phyloP scores from a whole-genome alignment of 2,113 vertebrate species.

The Neodontobutis hainanensis region DNA sequence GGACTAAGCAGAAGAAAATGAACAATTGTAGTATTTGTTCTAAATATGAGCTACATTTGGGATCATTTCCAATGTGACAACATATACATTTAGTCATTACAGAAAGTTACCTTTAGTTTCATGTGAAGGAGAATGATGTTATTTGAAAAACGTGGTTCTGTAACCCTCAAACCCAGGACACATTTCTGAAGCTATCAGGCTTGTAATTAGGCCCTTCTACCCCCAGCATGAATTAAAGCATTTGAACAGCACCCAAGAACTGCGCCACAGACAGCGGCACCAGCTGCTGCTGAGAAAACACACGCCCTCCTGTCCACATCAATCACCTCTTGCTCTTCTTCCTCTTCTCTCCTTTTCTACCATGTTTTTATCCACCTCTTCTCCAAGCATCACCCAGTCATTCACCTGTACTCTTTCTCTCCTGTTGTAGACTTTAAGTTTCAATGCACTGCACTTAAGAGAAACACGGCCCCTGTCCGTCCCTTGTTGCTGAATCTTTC shows the following conservation, averaged over 20 bases:
- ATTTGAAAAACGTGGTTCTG: slow-evolving; percentile 9
- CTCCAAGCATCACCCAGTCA: slow-evolving; percentile 22
- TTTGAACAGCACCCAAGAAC: slow-evolving; percentile 57
- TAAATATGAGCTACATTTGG: no score
- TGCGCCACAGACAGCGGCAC: slow-evolving; percentile 38
- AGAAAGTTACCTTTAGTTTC: not conserved
- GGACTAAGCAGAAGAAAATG: slow-evolving; percentile 14
- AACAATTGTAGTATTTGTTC: not conserved
- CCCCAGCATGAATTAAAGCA: slow-evolving; percentile 48
- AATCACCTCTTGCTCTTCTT: slow-evolving; percentile 44
- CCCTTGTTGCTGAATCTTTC: slow-evolving; percentile 36
- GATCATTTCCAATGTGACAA: no score
- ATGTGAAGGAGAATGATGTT: not conserved
- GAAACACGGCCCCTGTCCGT: slow-evolving; percentile 9
- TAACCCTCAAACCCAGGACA: slow-evolving; percentile 10
- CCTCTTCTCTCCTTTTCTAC: slow-evolving; percentile 23
- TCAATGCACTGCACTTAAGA: slow-evolving; percentile 4
- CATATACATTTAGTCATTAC: not conserved
- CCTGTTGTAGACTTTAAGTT: not conserved
- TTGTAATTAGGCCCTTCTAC: slow-evolving; percentile 53
- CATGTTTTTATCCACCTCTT: slow-evolving; percentile 17
- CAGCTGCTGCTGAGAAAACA: slow-evolving; percentile 58
- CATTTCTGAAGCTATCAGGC: slow-evolving; percentile 21
- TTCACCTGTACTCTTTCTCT: slow-evolving; percentile 8
- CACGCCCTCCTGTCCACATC: slow-evolving; percentile 51